A percentile compares a stretch with the other conserved stretches of the same genome.
Evolutionary conservation across 2,797 vertebrate species (phyloP).

Genomic region (Streptopelia turtur): DNA sequence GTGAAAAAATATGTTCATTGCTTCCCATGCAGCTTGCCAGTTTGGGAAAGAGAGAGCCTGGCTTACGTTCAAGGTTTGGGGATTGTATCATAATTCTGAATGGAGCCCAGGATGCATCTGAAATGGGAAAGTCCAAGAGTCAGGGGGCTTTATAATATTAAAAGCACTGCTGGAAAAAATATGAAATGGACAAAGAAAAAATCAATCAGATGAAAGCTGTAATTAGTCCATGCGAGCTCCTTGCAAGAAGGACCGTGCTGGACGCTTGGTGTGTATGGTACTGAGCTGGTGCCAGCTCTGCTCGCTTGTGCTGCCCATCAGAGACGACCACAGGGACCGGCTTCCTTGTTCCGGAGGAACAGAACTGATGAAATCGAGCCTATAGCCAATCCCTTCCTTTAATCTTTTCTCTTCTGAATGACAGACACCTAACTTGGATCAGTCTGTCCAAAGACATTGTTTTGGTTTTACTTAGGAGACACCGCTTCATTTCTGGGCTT

Average conservation of each 20-base stretch:
- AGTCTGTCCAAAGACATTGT: rapidly evolving
- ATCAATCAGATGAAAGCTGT: background rate
- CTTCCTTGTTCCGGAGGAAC: background rate
- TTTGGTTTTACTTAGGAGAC: background rate
- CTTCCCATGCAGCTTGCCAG: slow-evolving; percentile 24
- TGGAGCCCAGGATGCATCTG: background rate
- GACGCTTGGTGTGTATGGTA: background rate
- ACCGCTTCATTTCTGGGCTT: background rate
- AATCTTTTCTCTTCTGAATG: background rate
- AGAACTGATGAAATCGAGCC: background rate
- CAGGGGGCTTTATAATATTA: background rate
- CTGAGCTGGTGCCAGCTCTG: background rate
- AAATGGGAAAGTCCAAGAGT: slow-evolving; percentile 32
- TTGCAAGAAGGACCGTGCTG: background rate
- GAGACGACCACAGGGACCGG: background rate
- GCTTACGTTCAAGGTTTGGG: slow-evolving; percentile 11
- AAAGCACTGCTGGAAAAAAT: slow-evolving; percentile 3
- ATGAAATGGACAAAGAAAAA: background rate
- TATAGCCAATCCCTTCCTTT: background rate
- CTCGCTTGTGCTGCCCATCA: rapidly evolving
- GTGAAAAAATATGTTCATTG: slow-evolving; percentile 47
- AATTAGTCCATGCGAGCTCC: background rate
- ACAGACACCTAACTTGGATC: background rate
- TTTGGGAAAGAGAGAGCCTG: background rate
- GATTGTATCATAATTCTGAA: slow-evolving; percentile 18